Conservation (phyloP, 2,113 vertebrate genomes). For the Corythoichthys haematopterus region DNA sequence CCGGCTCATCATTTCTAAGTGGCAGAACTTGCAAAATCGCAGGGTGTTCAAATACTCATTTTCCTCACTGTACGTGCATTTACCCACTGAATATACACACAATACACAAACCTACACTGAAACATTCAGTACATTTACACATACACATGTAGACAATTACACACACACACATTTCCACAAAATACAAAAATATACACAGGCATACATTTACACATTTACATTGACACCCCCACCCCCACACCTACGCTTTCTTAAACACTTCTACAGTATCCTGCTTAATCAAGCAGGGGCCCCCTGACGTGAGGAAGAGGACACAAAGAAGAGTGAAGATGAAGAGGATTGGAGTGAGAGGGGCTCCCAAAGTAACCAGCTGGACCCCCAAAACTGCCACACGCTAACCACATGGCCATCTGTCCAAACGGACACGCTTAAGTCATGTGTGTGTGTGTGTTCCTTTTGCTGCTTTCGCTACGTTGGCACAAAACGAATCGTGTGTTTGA, state of each 20-base stretch:
- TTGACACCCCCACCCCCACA: no score
- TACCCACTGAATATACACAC: neutral
- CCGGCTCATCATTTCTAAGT: no score
- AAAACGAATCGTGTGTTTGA: neutral
- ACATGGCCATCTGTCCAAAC: slow-evolving; percentile 3
- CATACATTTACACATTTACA: no score
- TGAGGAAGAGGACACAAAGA: slow-evolving; percentile 1
- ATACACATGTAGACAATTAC: neutral
- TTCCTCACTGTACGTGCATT: no score
- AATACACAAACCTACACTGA: slow-evolving; percentile 12
- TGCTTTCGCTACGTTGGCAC: neutral
- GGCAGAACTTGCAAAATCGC: no score
- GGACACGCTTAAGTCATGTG: neutral
- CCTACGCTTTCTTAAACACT: no score
- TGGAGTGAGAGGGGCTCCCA: slow-evolving; percentile 3
- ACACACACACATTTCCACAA: neutral
- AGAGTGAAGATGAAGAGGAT: slow-evolving; percentile 1
- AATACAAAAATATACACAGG: no score
- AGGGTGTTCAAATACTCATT: no score
- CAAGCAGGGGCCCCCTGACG: slow-evolving; percentile 4
- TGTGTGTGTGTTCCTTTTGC: neutral
- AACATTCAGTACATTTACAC: neutral
- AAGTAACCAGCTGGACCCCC: slow-evolving; percentile 3
- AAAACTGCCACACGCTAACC: neutral
- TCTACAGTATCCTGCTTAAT: slow-evolving; percentile 8